phyloP scores from a whole-genome alignment of 2,113 vertebrate species.

The Triplophysa rosa region DNA sequence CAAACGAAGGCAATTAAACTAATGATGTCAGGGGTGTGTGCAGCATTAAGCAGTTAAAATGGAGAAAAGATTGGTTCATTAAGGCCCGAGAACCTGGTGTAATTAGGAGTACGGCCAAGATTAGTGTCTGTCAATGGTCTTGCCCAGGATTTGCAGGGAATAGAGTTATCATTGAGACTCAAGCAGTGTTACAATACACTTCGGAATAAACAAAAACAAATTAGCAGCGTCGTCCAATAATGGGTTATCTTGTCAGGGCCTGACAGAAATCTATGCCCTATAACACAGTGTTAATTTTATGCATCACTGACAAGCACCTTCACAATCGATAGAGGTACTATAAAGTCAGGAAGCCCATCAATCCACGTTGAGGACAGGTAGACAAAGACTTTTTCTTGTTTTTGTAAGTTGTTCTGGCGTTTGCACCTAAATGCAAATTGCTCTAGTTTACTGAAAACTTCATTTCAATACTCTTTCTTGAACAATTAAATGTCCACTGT shows the following conservation, averaged over 20 bases:
- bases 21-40: constrained; percentile 64
- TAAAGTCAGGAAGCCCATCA: constrained; percentile 73
- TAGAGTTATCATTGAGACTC: constrained; percentile 75
- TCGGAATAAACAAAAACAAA: constrained; percentile 84
- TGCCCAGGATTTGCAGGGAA: constrained; percentile 70
- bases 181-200: constrained; percentile 76
- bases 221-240: constrained; percentile 75
- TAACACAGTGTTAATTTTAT: constrained; percentile 84
- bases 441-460: neutral
- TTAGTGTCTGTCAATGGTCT: constrained; percentile 70
- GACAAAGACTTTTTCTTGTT: constrained; percentile 28
- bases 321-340: constrained; percentile 72
- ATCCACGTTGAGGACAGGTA: constrained; percentile 62
- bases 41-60: constrained; percentile 74
- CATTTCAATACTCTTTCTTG: neutral
- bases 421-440: constrained; percentile 29
- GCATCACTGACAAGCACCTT: constrained; percentile 75
- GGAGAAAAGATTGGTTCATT: constrained; percentile 79
- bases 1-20: constrained; percentile 64
- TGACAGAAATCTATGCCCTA: constrained; percentile 78
- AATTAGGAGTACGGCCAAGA: constrained; percentile 77
- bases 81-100: constrained; percentile 75
- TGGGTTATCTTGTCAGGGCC: constrained; percentile 75
- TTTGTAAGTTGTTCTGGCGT: constrained; percentile 36
- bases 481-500: neutral